Evolutionary conservation across 2,888 invertebrate genomes (phyloP).

Genomic region (Chrysodeixis includens): DNA sequence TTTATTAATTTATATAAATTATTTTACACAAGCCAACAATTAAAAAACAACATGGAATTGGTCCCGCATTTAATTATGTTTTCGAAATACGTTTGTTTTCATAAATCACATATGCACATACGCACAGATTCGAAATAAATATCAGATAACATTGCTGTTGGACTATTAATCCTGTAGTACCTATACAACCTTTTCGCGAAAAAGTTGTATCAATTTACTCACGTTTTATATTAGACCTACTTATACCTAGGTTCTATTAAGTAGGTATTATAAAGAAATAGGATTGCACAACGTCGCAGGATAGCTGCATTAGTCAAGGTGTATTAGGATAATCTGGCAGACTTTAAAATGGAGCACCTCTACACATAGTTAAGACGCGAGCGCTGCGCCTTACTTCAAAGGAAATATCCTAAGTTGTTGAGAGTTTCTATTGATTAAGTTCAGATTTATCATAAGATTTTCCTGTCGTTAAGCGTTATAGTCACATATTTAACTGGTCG

Average conservation of each 20-base stretch:
- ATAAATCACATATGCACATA: conserved; percentile 4
- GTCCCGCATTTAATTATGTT: neutral
- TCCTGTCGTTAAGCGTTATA: neutral
- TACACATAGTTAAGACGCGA: neutral
- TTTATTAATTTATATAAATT: conserved; percentile 1
- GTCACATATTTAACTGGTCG: too few species aligned
- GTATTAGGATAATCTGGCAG: neutral
- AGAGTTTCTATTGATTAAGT: neutral
- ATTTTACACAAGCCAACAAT: neutral
- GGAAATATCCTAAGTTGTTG: neutral
- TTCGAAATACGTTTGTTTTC: conserved; percentile 1
- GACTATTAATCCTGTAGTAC: neutral
- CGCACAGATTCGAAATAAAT: neutral
- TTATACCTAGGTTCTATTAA: too few species aligned
- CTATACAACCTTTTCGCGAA: too few species aligned
- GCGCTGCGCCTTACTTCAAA: neutral
- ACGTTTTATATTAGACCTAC: too few species aligned
- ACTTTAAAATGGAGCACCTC: neutral
- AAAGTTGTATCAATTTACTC: too few species aligned
- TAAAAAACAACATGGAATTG: neutral
- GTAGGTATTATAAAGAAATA: too few species aligned
- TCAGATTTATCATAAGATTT: neutral
- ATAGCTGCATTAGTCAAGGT: too few species aligned
- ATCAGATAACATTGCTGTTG: neutral
- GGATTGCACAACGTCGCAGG: too few species aligned